These are phyloP conservation scores for Pteropus rufus DNA, from an alignment of 2,797 vertebrate species.

Conservation along the genomic window DNA sequence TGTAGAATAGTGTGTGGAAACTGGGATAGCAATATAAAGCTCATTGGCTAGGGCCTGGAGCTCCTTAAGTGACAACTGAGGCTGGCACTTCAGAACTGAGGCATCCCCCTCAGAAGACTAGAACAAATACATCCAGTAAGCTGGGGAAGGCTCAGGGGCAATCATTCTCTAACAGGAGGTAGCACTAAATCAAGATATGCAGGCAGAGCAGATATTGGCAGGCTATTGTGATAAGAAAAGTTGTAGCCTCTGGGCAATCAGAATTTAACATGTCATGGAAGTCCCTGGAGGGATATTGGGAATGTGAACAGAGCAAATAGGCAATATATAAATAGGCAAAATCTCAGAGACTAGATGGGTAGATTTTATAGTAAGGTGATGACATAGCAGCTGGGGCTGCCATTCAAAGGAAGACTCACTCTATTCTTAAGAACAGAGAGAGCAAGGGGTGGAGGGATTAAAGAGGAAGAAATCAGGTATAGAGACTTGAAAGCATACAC, in stretches of 20 bases:
- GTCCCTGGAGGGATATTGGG: neutral
- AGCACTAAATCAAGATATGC: neutral
- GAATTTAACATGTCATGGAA: neutral
- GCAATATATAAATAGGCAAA: neutral
- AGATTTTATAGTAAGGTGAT: neutral
- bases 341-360: neutral
- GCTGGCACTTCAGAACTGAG: neutral
- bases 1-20: neutral
- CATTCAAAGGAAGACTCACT: neutral
- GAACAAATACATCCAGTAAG: neutral
- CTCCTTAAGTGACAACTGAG: neutral
- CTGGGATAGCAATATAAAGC: neutral
- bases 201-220: neutral
- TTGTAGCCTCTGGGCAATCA: neutral
- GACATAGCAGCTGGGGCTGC: neutral
- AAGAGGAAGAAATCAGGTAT: neutral
- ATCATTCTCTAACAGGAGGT: neutral
- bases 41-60: neutral
- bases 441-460: neutral
- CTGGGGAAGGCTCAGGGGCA: neutral
- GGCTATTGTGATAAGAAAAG: neutral
- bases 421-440: neutral
- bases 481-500: neutral
- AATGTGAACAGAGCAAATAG: slow-evolving; percentile 23
- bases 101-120: neutral